phyloP scores from a whole-genome alignment of 1,140 invertebrate species.

The Marisa cornuarietis region DNA sequence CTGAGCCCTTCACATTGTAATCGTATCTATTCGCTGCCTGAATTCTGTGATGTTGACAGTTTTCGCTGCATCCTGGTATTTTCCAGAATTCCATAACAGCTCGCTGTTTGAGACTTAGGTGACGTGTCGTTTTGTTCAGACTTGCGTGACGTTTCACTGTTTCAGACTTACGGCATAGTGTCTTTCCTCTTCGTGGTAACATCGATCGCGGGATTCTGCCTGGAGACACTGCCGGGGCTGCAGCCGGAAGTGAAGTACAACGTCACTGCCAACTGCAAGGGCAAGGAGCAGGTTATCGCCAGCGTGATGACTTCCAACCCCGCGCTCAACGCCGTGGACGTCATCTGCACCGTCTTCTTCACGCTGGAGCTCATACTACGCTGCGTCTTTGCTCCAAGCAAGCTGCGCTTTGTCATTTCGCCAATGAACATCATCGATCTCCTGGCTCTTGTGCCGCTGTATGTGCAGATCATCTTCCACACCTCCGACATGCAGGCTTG shows the following conservation, averaged over 20 bases:
- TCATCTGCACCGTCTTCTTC: conserved; percentile 68
- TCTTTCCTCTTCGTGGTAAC: conserved; percentile 92
- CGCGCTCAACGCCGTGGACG: conserved; percentile 52
- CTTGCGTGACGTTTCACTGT: conserved; percentile 22
- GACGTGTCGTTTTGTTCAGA: too few species aligned
- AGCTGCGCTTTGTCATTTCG: conserved; percentile 62
- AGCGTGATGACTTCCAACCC: conserved; percentile 38
- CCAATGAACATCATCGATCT: conserved; percentile 69
- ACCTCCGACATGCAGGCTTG: conserved; percentile 43
- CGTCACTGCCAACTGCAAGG: conserved; percentile 65
- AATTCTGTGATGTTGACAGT: too few species aligned
- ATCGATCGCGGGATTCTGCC: conserved; percentile 89
- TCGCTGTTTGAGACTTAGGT: background rate
- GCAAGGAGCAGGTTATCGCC: conserved; percentile 21
- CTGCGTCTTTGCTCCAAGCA: conserved; percentile 65
- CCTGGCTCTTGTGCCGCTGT: conserved; percentile 67
- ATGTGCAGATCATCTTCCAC: conserved; percentile 56
- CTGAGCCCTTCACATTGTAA: too few species aligned
- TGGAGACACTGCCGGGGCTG: conserved; percentile 89
- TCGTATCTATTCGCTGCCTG: too few species aligned
- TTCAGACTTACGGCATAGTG: conserved; percentile 80
- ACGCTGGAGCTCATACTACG: conserved; percentile 66
- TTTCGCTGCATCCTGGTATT: too few species aligned
- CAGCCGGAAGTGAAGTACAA: conserved; percentile 79
- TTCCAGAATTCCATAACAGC: too few species aligned